Evolutionary conservation across 2,888 invertebrate genomes (phyloP), one percentile per base, ranked within the genome.

Genomic region (Parnassius mnemosyne): DNA sequence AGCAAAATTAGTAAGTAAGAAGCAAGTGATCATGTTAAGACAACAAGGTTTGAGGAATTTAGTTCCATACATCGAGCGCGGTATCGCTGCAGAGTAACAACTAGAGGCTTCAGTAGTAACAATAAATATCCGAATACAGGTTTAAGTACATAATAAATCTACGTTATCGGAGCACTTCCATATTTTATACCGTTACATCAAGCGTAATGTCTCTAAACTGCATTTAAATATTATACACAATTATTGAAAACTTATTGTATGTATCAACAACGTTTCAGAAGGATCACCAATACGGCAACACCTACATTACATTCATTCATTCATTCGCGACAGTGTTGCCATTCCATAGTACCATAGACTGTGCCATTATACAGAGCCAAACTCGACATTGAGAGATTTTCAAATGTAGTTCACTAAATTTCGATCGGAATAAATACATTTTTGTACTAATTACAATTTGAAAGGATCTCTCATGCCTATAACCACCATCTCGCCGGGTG

Each of bases 141-240:
- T 56, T 85, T 89, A 89, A 89, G 89, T 89, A 89, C 88, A 85
- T 79, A 78, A 70, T 76, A 74, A 75, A 74, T 76, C 82, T 84
- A 85, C 79, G 67, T 69, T 79, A 77, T 78, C 80, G 81, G 85
- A 86, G 86, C 85, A 85, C 83, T 83, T 83, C 77, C 69, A 66
- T 70, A 69, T 69, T 70, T 74, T 65, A 74, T 71, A 73, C 70
- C 68, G 71, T 70, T 71, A 73, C 71, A 71, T 69, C 70, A 80
- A 79, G 80, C 80, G 70, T 72, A 73, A 71, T 63, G 64, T 67
- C 69, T 67, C 66, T 68, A 68, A 25, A 56, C 69, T 65, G 68
- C 70, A 63, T 63, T 68, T 75, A 74, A 71, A 71, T 71, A 70
- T 34, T 73, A 78, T 78, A 80, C 76, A 80, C 74, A 76, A 73